phyloP scores from a whole-genome alignment of 2,797 vertebrate genomes.

The Basileuterus tristriatus region DNA sequence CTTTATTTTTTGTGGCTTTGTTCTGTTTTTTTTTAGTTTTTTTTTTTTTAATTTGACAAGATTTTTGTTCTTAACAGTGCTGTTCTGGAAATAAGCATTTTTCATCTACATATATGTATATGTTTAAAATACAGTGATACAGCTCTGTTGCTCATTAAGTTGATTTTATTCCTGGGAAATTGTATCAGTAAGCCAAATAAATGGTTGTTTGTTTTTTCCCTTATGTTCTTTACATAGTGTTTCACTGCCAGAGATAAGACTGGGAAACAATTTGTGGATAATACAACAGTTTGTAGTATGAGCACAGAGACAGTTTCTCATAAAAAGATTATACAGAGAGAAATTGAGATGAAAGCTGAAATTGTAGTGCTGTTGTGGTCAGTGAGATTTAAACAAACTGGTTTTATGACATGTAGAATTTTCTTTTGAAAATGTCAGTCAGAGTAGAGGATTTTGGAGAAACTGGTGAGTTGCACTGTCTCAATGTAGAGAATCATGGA shows the following conservation, averaged over 20 bases:
- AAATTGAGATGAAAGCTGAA: not conserved
- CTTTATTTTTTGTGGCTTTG: not conserved
- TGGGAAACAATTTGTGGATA: not conserved
- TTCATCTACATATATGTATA: fast-evolving
- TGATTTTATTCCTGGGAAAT: not conserved
- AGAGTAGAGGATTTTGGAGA: not conserved
- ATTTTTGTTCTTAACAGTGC: not conserved
- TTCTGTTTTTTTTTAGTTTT: not conserved
- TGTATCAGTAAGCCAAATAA: not conserved
- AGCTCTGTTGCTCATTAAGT: not conserved
- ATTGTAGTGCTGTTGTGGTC: not conserved
- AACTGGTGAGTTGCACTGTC: not conserved
- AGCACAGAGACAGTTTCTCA: not conserved
- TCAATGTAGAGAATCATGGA: fast-evolving
- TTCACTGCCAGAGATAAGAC: not conserved
- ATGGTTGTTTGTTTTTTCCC: not conserved
- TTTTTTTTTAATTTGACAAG: not conserved
- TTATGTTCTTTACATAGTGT: not conserved
- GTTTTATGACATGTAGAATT: not conserved
- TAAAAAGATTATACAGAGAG: not conserved
- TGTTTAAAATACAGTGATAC: not conserved
- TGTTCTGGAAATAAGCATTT: not conserved
- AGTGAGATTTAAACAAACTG: not conserved
- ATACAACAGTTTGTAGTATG: not conserved
- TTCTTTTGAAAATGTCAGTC: not conserved